phyloP scores from a whole-genome alignment of 2,888 invertebrate genomes.

The Neoscelio sp. region DNA sequence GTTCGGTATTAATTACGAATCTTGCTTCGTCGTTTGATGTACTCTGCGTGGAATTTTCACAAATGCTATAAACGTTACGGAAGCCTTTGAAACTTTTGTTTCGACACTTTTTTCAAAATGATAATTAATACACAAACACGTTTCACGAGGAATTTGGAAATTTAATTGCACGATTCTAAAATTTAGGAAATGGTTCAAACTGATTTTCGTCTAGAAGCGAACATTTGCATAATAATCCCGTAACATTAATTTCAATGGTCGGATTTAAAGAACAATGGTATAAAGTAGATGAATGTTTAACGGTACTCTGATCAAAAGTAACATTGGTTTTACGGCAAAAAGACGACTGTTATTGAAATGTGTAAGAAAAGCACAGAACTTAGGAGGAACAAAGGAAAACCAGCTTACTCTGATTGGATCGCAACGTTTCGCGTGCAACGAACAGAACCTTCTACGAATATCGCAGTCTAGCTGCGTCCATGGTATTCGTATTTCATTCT shows the following conservation, averaged over 20 bases:
- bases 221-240: slow-evolving; percentile 25
- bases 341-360: slow-evolving; percentile 54
- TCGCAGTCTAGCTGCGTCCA: slow-evolving; percentile 59
- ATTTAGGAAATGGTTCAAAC: no score
- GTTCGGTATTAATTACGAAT: no score
- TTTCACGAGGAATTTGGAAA: no score
- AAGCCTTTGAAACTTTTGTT: no score
- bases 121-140: no score
- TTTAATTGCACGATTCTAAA: no score
- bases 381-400: slow-evolving; percentile 50
- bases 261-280: slow-evolving; percentile 13
- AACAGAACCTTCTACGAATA: slow-evolving; percentile 61
- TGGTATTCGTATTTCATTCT: slow-evolving; percentile 65
- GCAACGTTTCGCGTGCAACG: slow-evolving; percentile 47
- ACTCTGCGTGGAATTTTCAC: no score
- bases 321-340: slow-evolving; percentile 23
- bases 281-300: slow-evolving; percentile 20
- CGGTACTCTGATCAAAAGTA: slow-evolving; percentile 25
- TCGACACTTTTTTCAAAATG: neutral
- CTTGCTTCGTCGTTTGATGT: no score
- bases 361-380: slow-evolving; percentile 55
- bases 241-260: slow-evolving; percentile 19
- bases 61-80: no score
- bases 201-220: slow-evolving; percentile 3
- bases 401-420: slow-evolving; percentile 63